phyloP scores from a whole-genome alignment of 2,113 vertebrate species.

The Xiphias gladius region DNA sequence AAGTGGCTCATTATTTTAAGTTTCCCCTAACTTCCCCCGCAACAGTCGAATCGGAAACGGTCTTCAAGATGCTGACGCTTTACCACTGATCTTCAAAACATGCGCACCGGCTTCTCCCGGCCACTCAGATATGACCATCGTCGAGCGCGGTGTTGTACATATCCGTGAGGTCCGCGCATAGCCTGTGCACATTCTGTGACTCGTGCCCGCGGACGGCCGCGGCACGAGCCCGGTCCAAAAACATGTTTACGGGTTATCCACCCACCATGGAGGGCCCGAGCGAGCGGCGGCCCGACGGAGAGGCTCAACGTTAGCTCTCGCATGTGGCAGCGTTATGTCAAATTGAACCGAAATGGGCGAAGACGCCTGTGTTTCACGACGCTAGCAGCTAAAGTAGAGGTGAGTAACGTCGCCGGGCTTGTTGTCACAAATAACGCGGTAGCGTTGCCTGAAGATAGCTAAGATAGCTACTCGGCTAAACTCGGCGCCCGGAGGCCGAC shows the following conservation, averaged over 20 bases:
- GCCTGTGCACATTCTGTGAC: not conserved
- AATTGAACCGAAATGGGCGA: constrained; percentile 45
- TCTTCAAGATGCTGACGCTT: not conserved
- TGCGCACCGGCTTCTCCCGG: accelerated
- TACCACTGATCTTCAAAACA: constrained; percentile 38
- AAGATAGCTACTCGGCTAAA: constrained; percentile 17
- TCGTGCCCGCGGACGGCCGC: accelerated
- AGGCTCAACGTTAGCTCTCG: not conserved
- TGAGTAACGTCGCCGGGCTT: constrained; percentile 30
- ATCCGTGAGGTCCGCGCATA: not conserved
- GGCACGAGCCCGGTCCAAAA: not conserved
- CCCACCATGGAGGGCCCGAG: not conserved
- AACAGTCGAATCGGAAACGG: not conserved
- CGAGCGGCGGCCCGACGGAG: not conserved
- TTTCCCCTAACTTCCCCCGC: not conserved
- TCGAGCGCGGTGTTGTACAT: not conserved
- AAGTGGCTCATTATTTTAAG: no score
- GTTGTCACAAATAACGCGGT: no score
- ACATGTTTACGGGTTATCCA: constrained; percentile 23
- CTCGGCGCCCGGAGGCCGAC: not conserved
- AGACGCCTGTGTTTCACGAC: not conserved
- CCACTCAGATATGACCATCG: accelerated
- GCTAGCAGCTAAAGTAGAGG: constrained; percentile 50
- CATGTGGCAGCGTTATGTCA: not conserved
- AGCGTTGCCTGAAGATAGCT: not conserved